phyloP scores from a whole-genome alignment of 2,888 invertebrate species.

The Ornithoptera priamus region DNA sequence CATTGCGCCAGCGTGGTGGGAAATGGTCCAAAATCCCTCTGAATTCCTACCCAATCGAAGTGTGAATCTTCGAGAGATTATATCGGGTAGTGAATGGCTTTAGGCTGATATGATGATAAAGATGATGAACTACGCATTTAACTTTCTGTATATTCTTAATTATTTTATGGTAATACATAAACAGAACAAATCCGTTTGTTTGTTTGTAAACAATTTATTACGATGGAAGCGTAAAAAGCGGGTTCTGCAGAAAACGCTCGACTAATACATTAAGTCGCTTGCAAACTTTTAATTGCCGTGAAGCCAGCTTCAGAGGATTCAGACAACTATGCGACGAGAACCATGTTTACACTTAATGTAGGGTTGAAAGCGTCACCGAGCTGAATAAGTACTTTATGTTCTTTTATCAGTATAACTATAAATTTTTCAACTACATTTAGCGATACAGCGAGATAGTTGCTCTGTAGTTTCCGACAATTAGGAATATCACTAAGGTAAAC shows the following conservation, averaged over 20 bases:
- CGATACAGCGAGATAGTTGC: neutral
- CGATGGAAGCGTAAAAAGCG: neutral
- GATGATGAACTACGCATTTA: too few relatives aligned
- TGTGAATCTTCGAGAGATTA: too few relatives aligned
- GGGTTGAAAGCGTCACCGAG: conserved; percentile 10
- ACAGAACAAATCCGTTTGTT: too few relatives aligned
- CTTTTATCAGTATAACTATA: neutral
- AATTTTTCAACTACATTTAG: neutral
- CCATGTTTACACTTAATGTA: conserved; percentile 16
- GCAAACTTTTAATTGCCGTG: conserved; percentile 20
- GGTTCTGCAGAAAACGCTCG: neutral
- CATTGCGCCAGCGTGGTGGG: too few relatives aligned
- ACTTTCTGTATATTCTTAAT: too few relatives aligned
- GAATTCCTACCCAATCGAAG: too few relatives aligned
- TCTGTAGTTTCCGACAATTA: too few relatives aligned
- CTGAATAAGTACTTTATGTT: neutral
- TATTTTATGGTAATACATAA: too few relatives aligned
- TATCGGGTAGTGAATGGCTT: too few relatives aligned
- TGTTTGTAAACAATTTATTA: neutral
- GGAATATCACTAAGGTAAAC: too few relatives aligned
- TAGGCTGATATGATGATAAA: too few relatives aligned
- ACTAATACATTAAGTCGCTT: conserved; percentile 11
- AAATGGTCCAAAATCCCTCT: too few relatives aligned
- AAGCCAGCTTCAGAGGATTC: conserved; percentile 12
- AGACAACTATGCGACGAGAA: conserved; percentile 11